Base-by-base conservation (phyloP, 2,113 vertebrate genomes). In the Corythornis vintsioides region DNA sequence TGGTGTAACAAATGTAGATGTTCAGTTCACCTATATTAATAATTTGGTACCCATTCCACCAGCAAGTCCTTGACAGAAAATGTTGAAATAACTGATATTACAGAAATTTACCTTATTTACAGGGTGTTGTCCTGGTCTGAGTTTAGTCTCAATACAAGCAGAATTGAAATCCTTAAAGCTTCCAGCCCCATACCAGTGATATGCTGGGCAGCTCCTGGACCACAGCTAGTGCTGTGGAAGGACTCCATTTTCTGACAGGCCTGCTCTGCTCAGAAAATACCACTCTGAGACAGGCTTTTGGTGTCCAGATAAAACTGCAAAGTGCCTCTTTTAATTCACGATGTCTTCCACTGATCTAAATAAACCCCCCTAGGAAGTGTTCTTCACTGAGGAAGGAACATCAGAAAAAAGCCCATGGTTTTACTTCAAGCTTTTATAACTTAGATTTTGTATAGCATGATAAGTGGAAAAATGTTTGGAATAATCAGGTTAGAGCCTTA, bases 111-210 rank as follows among this genome's bases (percentile, higher is more conserved):
- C 28, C 48, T 70, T 43, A 5, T 50, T 35, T 48, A 57, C 4
- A 8, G 18, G 35, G 12, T 15, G 3, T 29, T 3, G 1, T 26
- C 29, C n/a, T 13, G 26, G 33, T 48, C 77, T 81, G 13, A 25
- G 38, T 73, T 66, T 38, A 52, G 24, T 12, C 19, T 77, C 0
- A 0, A 4, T 28, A 9, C 11, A 3, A 6, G 15, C 5, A 11
- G 24, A 22, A 10, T 33, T 67, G 29, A 38, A 61, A 78, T 31
- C 35, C 74, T 31, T 45, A 47, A 45, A 77, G 48, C 12, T 73
- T 83, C 60, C 72, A 76, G 59, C 21, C 50, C 45, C 31, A 3
- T 3, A 7, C 18, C 33, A 48, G 61, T 50, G 65, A 38, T 15
- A 13, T 2, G 7, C 71, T 82, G 82, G 43, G 66, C 16, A 55